Percentiles rank a stretch among this genome's conserved stretches.
phyloP scores from a whole-genome alignment of 2,888 invertebrate genomes.

The Napeogenes sylphis region DNA sequence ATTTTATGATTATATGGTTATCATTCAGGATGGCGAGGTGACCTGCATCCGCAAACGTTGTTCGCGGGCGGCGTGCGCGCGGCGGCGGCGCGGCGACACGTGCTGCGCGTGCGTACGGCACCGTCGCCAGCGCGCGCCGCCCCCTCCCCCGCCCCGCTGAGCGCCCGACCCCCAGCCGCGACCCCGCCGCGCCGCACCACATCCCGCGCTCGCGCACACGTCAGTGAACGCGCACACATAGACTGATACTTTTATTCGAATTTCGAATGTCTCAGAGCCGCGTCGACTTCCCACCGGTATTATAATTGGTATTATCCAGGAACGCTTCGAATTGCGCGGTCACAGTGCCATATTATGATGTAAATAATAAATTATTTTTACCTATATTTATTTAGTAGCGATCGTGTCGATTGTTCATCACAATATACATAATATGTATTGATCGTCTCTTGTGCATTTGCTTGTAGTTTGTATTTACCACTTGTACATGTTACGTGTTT shows the following conservation, averaged over 20 bases:
- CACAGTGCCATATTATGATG: conserved; percentile 75
- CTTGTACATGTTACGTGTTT: conserved; percentile 20
- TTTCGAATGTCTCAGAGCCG: conserved; percentile 56
- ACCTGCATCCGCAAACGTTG: conserved; percentile 90
- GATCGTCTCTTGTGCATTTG: conserved; percentile 61
- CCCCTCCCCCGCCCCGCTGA: conserved; percentile 51
- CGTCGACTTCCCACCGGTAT: conserved; percentile 74
- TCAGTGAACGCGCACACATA: conserved; percentile 68
- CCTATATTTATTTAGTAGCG: conserved; percentile 65
- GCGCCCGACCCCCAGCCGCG: conserved; percentile 38
- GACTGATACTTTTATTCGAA: conserved; percentile 74
- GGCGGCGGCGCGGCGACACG: conserved; percentile 73
- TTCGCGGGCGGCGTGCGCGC: conserved; percentile 82
- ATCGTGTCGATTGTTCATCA: conserved; percentile 56
- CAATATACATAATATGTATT: conserved; percentile 36
- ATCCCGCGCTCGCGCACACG: conserved; percentile 29
- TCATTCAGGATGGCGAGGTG: conserved; percentile 84
- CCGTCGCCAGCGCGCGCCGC: conserved; percentile 57
- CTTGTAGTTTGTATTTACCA: conserved; percentile 56
- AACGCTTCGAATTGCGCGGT: conserved; percentile 31
- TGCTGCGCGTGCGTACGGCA: conserved; percentile 80
- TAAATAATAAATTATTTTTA: conserved; percentile 71
- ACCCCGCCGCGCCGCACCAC: conserved; percentile 30
- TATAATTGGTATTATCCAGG: conserved; percentile 73
- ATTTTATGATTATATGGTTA: background rate